Evolutionary conservation across 2,113 vertebrate species (phyloP), one percentile per base, ranked within the genome.

Genomic region (Neolamprologus ventralis): DNA sequence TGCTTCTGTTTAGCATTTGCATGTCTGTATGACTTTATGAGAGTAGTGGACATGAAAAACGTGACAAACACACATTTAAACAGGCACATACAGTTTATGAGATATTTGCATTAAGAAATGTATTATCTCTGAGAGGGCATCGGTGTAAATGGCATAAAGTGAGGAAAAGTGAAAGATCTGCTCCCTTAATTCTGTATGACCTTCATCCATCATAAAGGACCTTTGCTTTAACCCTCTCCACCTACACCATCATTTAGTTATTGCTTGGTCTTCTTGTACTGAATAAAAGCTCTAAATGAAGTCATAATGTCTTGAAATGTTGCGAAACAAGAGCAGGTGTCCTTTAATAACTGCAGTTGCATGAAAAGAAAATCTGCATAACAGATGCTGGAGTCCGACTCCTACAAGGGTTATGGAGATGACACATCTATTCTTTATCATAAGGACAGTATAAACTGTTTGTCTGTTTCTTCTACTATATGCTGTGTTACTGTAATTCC

Each of bases 361-460:
- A 21, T 58, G 47, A 49, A 31, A 68, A 71, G 12, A 79, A 3
- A 47, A 12, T 13, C 13, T 17, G 51, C 23, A 6, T 81, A 80
- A 79, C 63, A 89, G 78, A 92, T 82, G 78, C 17, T 81, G 21
- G 80, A 86, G 40, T 79, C 75, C n/a, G 81, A 85, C 82, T 82
- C 53, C 81, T 23, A 19, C 6, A 40, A 51, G 19, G 78, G 79
- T 63, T 65, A 53, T 54, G 26, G 81, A 82, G 54, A 51, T 47
- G 63, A 81, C 49, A 54, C 31, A 47, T 85, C 85, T 42, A 45
- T 51, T 79, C 45, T 54, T 58, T 37, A 71, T 57, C n/a, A 87
- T 47, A 55, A 80, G 28, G 31, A 84, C 23, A 73, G 33, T 35
- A 68, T 16, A 21, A 4, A 3, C n/a, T 81, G 16, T 81, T 8